phyloP scores from a whole-genome alignment of 2,797 vertebrate genomes.

The Poliocrania exsul region DNA sequence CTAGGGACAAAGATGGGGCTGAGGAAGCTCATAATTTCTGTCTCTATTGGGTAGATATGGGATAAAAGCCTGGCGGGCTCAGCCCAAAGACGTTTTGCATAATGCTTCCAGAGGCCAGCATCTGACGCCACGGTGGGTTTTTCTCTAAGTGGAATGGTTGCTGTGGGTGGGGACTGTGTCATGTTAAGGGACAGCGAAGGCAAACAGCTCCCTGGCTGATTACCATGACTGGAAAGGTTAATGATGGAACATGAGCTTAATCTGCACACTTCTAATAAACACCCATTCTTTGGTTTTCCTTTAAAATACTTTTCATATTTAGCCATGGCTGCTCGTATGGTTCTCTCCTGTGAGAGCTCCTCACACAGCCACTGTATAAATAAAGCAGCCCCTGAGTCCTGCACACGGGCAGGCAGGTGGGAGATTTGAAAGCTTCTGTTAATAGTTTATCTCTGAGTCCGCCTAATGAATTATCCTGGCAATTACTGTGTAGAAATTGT shows the following conservation, averaged over 20 bases:
- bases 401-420: conserved; percentile 1
- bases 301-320: background rate
- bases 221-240: background rate
- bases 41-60: background rate
- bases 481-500: conserved; percentile 38
- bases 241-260: background rate
- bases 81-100: background rate
- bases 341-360: background rate
- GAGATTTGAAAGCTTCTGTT: conserved; percentile 19
- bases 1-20: background rate
- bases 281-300: background rate
- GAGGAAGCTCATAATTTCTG: background rate
- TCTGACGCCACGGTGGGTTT: background rate
- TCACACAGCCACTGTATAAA: background rate
- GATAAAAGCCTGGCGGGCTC: background rate
- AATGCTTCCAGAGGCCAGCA: background rate
- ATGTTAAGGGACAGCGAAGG: background rate
- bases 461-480: conserved; percentile 10
- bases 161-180: background rate
- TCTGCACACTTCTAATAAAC: background rate
- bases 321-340: background rate
- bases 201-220: background rate
- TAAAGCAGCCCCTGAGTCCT: background rate
- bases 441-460: conserved; percentile 32
- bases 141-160: background rate